Base-by-base conservation (phyloP, 1,140 invertebrate species). In the Anoplophora glabripennis region DNA sequence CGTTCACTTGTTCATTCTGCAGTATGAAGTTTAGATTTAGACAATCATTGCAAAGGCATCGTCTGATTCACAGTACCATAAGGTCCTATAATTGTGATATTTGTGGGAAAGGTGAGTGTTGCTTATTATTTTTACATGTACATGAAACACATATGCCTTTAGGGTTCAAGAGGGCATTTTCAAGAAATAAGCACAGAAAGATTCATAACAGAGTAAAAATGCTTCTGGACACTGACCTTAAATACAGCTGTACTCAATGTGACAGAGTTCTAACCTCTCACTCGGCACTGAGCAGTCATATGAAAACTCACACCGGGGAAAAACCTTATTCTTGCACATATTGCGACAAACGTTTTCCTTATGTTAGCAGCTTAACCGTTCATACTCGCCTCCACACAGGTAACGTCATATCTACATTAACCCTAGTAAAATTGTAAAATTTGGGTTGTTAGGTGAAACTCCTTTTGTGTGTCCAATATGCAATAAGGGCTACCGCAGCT, bases 401-500 rank as follows among this genome's bases (percentile, higher is more conserved):
- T 54, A 33, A 17, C 10, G 3, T 45, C 15, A 15, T 9, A 1
- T 15, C n/a, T 14, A 18, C 4, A 18, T 17, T 45, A 14, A 8
- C 4, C 15, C 12, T 15, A 17, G 9, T 45, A 14, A 3, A 3
- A 14, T 4, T 17, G 3, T 15, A 14, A 45, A 1, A 0, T 0
- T 45, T 10, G 9, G 9, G 4, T 44, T 45, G 7, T 45, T 44
- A 53, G 52, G 52, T 44, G 52, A 53, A 42, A 53, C 52, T 4
- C 52, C 52, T 0, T 53, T 33, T 8, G 11, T 44, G 4, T 53
- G 52, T 12, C 14, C 38, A 44, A 44, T 53, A 11, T 53, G 52
- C 33, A 53, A 53, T 44, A 53, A 53, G 14, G 41, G 52, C 7
- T 54, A 54, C 21, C 17, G 41, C 18, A 54, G 52, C 34, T 54